Conservation (phyloP, 1,140 invertebrate species). For the Agrypnia vestita region DNA sequence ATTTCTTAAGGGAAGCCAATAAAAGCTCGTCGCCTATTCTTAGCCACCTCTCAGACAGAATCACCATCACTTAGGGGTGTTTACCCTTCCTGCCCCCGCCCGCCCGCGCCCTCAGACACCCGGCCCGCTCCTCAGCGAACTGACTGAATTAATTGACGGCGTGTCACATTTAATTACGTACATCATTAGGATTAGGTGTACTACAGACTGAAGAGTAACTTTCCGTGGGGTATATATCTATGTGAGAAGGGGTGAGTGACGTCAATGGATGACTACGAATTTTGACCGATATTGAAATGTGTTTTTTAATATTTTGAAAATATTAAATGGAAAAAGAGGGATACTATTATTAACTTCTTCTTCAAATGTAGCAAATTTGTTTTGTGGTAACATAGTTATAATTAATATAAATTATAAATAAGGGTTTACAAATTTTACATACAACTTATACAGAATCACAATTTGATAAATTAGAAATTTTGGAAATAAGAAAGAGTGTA, state of each 20-base stretch:
- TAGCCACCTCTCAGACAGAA: constrained; percentile 46
- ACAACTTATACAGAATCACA: no score
- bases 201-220: constrained; percentile 40
- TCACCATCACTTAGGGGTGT: constrained; percentile 49
- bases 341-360: no score
- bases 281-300: not conserved
- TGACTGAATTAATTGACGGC: constrained; percentile 62
- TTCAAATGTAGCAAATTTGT: no score
- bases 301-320: not conserved
- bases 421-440: no score
- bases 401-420: no score
- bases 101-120: constrained; percentile 6
- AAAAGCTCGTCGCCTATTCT: constrained; percentile 38
- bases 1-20: constrained; percentile 32
- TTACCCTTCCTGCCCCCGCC: constrained; percentile 10
- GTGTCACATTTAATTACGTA: constrained; percentile 62
- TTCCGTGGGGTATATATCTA: constrained; percentile 36
- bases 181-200: constrained; percentile 62
- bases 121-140: constrained; percentile 42
- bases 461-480: no score
- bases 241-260: constrained; percentile 48
- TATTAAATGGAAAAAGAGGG: not conserved
- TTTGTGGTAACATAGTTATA: no score
- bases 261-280: constrained; percentile 11
- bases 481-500: no score